These are phyloP conservation scores for Malurus alboscapulatus DNA, from an alignment of 2,113 vertebrate genomes.

Conservation along the genomic window DNA sequence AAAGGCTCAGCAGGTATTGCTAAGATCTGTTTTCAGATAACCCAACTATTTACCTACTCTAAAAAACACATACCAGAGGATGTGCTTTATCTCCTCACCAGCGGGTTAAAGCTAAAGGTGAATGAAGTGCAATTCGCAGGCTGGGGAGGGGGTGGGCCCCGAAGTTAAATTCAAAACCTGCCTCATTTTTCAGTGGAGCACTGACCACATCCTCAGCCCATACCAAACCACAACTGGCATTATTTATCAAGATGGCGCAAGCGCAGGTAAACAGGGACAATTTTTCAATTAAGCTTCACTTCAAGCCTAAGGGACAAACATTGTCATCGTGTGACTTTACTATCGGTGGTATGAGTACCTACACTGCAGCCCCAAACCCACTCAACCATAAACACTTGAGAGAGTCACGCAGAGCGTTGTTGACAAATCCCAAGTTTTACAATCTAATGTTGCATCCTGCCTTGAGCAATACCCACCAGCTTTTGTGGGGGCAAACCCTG, in stretches of 20 bases:
- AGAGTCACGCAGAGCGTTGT: accelerated
- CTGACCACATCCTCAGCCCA: not conserved
- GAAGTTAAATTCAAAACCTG: not conserved
- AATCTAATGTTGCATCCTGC: accelerated
- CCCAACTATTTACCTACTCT: conserved; percentile 60
- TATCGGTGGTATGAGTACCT: not conserved
- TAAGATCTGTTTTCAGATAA: conserved; percentile 65
- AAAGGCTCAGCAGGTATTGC: conserved; percentile 59
- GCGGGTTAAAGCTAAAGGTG: not conserved
- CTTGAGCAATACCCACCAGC: not conserved
- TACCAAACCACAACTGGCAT: not conserved
- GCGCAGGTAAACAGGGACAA: not conserved
- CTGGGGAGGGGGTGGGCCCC: no score
- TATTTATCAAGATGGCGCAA: not conserved
- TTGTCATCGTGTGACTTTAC: not conserved
- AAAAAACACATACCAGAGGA: conserved; percentile 63
- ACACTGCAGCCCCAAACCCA: not conserved
- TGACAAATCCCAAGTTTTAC: not conserved
- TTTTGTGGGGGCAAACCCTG: not conserved
- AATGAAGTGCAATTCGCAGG: not conserved
- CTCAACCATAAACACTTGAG: not conserved
- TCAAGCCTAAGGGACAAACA: not conserved
- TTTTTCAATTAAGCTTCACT: not conserved
- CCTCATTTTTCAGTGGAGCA: not conserved
- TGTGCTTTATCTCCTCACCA: conserved; percentile 53